Conservation (phyloP, 2,797 vertebrate genomes). For the Catamblyrhynchus diadema region DNA sequence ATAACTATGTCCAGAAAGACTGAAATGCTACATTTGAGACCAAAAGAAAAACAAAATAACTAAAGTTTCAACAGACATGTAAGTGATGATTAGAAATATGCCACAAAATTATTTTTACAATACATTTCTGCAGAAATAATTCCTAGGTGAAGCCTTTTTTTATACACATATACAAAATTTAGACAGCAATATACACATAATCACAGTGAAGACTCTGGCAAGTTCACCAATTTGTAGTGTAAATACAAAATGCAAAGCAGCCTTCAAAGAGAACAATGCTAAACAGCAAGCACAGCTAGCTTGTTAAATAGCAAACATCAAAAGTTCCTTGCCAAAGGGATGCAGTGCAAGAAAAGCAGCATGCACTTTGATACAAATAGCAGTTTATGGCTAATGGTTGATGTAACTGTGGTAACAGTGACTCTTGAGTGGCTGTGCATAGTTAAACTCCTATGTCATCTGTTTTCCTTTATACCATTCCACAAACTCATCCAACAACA, state of each 20-base stretch:
- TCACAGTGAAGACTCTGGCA: slow-evolving; percentile 92
- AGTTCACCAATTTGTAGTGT: slow-evolving; percentile 85
- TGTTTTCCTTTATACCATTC: slow-evolving; percentile 99
- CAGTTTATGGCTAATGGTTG: slow-evolving; percentile 84
- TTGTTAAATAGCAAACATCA: slow-evolving; percentile 79
- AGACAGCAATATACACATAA: slow-evolving; percentile 85
- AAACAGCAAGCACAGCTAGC: slow-evolving; percentile 80
- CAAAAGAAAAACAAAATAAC: slow-evolving; percentile 59
- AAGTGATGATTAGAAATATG: slow-evolving; percentile 75
- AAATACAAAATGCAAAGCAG: slow-evolving; percentile 87
- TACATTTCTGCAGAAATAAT: slow-evolving; percentile 80
- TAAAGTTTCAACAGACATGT: slow-evolving; percentile 53
- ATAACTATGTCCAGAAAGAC: slow-evolving; percentile 21
- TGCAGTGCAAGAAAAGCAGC: slow-evolving; percentile 80
- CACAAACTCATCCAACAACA: slow-evolving; percentile 99
- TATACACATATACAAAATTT: slow-evolving; percentile 92
- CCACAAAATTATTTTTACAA: slow-evolving; percentile 80
- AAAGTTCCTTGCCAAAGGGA: slow-evolving; percentile 71
- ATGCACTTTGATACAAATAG: slow-evolving; percentile 81
- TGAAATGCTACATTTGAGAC: slow-evolving; percentile 76
- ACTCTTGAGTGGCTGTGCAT: slow-evolving; percentile 80
- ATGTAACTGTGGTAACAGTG: slow-evolving; percentile 86
- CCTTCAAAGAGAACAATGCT: slow-evolving; percentile 82
- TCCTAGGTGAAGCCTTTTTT: slow-evolving; percentile 79
- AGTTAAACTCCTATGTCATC: slow-evolving; percentile 88